phyloP scores from a whole-genome alignment of 2,797 vertebrate genomes.

The Catharus ustulatus region DNA sequence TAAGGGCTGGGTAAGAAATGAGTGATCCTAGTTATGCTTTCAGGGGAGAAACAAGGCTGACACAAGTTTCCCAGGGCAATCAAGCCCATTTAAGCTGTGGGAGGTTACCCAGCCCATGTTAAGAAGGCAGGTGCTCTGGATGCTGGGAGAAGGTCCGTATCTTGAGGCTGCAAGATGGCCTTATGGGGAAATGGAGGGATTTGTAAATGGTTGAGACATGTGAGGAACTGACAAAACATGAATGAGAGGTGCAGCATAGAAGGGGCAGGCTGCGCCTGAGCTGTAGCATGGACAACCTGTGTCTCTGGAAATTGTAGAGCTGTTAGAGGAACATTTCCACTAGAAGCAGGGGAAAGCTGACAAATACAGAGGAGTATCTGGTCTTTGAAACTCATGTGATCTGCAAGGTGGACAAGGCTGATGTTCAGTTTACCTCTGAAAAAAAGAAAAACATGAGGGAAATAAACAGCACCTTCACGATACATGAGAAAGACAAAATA shows the following conservation, averaged over 20 bases:
- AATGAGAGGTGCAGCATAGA: background rate
- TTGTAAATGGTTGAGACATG: background rate
- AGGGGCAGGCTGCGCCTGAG: background rate
- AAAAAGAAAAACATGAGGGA: background rate
- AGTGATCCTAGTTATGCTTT: background rate
- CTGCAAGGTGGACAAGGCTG: background rate
- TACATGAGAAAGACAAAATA: background rate
- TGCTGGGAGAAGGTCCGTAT: background rate
- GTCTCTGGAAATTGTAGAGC: background rate
- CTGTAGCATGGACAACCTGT: background rate
- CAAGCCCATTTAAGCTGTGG: background rate
- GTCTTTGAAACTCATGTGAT: background rate
- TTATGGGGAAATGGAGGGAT: background rate
- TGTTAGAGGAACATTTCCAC: background rate
- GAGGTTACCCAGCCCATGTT: accelerated
- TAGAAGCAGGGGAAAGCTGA: background rate
- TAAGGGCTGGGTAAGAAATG: background rate
- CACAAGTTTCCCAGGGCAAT: background rate
- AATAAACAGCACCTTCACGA: background rate
- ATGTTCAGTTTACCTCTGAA: background rate
- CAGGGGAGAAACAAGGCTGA: background rate
- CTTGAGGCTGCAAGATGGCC: accelerated
- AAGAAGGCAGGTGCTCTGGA: background rate
- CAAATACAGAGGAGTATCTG: background rate
- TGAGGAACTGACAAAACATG: background rate